Evolutionary conservation across 2,797 vertebrate genomes (phyloP), one percentile per base, ranked within the genome.

Genomic region (Tachyglossus aculeatus): DNA sequence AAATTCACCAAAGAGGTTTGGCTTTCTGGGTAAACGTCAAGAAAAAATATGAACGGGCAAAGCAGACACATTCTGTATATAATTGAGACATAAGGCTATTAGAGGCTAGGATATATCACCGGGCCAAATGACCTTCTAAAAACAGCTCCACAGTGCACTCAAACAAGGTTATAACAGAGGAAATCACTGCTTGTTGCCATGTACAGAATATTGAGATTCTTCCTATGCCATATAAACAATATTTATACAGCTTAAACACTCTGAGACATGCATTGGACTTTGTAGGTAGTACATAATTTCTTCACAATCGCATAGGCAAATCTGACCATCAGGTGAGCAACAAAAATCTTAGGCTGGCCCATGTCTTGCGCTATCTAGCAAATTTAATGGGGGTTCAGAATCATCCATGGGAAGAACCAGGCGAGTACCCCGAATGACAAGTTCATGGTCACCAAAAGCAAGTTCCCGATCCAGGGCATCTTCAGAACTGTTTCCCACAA

Each of bases 401-500:
- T 98, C 96, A 1, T 98, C 96, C 96, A 98, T 98, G 67, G 97
- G 97, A 57, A 98, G 94, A 74, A 98, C 98, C 77, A 99, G 92
- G 54, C 96, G 95, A 0, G 97, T 98, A 13, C 98, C 97, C 56
- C 96, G 92, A 89, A 98, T 96, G 69, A 98, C 95, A 47, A 96
- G 94, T 93, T 98, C 96, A 0, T 96, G 94, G 66, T 98, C 97
- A 5, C 96, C 95, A 16, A 94, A 96, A 1, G 94, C 87, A 16
- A 98, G 88, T 90, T 98, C 97, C 38, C 92, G 84, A 85, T 98
- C 96, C 65, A 95, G 89, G 0, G 88, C 91, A 7, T 97, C 96
- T 5, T 98, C 97, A 0, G 94, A 89, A 82, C 71, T 85, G 3
- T 92, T 93, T 3, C 90, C 90, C 9, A 86, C 83, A 3, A 87